Percentiles rank a stretch among this genome's conserved stretches.
phyloP scores from a whole-genome alignment of 1,140 invertebrate species.

The Ganaspis sp. region DNA sequence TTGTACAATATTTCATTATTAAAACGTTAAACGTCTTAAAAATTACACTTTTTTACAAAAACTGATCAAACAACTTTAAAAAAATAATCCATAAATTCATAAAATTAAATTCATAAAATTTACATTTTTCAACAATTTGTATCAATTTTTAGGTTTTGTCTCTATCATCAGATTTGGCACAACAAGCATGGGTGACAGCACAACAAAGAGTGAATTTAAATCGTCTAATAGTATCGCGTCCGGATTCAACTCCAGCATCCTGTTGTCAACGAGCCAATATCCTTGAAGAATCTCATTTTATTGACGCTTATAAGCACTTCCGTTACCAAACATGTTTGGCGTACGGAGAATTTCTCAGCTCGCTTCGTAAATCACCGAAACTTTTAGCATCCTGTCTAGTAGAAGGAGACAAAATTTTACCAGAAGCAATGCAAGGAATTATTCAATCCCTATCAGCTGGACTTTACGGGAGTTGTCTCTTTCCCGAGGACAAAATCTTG shows the following conservation, averaged over 20 bases:
- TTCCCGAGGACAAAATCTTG: constrained; percentile 88
- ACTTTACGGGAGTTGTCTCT: constrained; percentile 88
- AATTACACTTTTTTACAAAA: too few species aligned
- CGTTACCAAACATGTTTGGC: constrained; percentile 87
- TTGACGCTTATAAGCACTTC: constrained; percentile 92
- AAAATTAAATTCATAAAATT: too few species aligned
- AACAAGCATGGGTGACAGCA: constrained; percentile 91
- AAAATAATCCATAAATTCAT: too few species aligned
- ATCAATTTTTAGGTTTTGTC: constrained; percentile 76
- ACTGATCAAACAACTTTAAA: too few species aligned
- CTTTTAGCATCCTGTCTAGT: constrained; percentile 88
- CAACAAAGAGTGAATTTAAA: constrained; percentile 92
- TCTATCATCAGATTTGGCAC: constrained; percentile 81
- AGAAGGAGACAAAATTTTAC: constrained; percentile 83
- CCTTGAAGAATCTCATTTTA: constrained; percentile 88
- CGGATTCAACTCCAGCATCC: constrained; percentile 83
- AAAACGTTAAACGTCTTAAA: too few species aligned
- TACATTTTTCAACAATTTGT: constrained; percentile 31
- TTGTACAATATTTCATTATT: too few species aligned
- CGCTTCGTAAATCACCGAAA: constrained; percentile 87
- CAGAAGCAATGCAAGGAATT: constrained; percentile 81
- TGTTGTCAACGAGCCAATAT: constrained; percentile 87
- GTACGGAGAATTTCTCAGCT: constrained; percentile 88
- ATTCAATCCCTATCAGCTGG: constrained; percentile 87
- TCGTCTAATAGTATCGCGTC: constrained; percentile 84